Evolutionary conservation across 2,113 vertebrate genomes (phyloP).

Genomic region (Nyctereutes procyonoides): DNA sequence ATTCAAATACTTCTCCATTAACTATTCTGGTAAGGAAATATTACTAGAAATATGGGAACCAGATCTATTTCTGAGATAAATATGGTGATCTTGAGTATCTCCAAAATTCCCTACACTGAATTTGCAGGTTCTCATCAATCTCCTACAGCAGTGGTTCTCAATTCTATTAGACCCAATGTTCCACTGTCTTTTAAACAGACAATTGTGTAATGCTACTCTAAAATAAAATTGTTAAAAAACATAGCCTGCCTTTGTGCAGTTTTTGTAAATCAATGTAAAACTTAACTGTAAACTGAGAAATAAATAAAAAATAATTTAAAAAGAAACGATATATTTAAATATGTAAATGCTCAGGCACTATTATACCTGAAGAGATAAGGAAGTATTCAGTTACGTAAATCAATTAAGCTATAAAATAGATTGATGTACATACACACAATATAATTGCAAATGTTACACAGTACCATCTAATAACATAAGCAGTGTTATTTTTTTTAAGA

Average conservation of each 20-base stretch:
- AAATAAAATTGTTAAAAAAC: neutral
- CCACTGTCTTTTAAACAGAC: neutral
- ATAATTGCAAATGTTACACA: neutral
- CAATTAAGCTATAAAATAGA: neutral
- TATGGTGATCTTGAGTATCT: neutral
- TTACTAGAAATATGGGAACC: neutral
- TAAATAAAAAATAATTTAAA: conserved; percentile 20
- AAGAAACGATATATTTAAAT: neutral
- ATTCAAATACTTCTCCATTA: neutral
- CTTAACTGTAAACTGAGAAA: neutral
- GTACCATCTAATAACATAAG: neutral
- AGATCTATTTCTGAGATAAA: neutral
- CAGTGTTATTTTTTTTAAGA: neutral
- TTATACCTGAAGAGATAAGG: neutral
- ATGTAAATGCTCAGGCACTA: neutral
- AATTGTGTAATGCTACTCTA: neutral
- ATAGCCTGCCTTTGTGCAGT: neutral
- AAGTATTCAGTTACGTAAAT: neutral
- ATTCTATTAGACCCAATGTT: neutral
- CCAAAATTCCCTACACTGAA: neutral
- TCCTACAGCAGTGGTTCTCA: neutral
- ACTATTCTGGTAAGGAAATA: neutral
- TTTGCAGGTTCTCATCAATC: neutral
- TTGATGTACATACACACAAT: neutral
- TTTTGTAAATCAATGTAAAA: neutral